A percentile compares a stretch with the other conserved stretches of the same genome.
Evolutionary conservation across 2,888 invertebrate species (phyloP).

Genomic region (Hylaea fasciaria): DNA sequence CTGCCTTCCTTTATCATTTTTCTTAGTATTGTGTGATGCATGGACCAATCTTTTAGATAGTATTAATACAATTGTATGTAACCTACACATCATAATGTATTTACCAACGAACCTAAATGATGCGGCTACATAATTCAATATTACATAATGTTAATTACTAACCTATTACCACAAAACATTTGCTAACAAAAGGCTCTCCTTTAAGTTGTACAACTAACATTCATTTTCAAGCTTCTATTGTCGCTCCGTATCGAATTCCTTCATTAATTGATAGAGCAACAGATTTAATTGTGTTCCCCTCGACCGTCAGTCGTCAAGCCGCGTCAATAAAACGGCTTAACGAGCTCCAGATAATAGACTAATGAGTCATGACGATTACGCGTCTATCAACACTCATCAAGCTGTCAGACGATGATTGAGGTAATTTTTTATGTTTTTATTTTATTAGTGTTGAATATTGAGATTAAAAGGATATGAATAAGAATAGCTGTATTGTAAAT

Average conservation of each 20-base stretch:
- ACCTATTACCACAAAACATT: conserved; percentile 47
- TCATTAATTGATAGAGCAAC: conserved; percentile 56
- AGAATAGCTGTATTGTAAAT: too few species aligned
- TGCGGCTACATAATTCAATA: neutral
- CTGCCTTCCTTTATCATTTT: too few species aligned
- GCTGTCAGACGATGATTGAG: conserved; percentile 27
- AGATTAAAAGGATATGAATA: too few species aligned
- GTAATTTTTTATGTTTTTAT: conserved; percentile 8
- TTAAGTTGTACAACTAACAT: conserved; percentile 9
- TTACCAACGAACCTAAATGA: too few species aligned
- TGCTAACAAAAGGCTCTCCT: conserved; percentile 41
- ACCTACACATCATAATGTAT: too few species aligned
- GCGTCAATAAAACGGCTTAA: conserved; percentile 28
- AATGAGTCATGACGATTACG: conserved; percentile 51
- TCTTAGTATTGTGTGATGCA: too few species aligned
- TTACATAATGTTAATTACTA: conserved; percentile 2
- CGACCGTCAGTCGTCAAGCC: conserved; percentile 48
- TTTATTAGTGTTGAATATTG: neutral
- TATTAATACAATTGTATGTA: too few species aligned
- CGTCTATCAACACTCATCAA: conserved; percentile 28
- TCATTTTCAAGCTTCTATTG: conserved; percentile 34
- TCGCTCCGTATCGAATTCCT: conserved; percentile 53
- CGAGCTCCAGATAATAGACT: conserved; percentile 37
- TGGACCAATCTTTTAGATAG: too few species aligned
- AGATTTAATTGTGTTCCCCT: conserved; percentile 58